phyloP scores from a whole-genome alignment of 2,113 vertebrate genomes.

The Pseudorasbora parva region DNA sequence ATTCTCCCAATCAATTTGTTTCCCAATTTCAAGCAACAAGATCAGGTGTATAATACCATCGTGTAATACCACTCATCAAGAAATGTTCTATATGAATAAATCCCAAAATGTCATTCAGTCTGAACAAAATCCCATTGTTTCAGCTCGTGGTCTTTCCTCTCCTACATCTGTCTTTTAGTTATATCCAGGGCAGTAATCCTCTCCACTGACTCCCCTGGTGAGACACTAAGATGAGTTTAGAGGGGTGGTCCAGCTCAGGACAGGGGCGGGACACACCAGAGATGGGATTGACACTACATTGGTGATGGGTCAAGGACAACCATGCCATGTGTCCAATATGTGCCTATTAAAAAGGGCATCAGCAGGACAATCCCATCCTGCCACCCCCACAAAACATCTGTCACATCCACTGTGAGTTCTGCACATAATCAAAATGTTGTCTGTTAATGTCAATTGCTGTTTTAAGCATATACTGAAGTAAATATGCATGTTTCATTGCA shows the following conservation, averaged over 20 bases:
- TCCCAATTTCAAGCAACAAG: background rate
- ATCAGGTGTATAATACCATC: background rate
- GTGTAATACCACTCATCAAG: background rate
- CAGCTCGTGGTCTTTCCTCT: background rate
- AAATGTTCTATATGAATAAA: background rate
- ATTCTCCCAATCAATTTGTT: background rate
- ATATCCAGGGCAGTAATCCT: constrained; percentile 28
- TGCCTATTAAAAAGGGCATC: constrained; percentile 19
- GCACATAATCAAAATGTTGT: constrained; percentile 32
- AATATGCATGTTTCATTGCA: background rate
- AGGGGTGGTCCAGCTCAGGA: constrained; percentile 27
- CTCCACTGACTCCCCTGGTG: background rate
- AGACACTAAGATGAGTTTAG: constrained; percentile 10
- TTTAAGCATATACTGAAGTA: background rate
- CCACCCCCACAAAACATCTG: constrained; percentile 45
- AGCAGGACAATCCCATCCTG: constrained; percentile 37
- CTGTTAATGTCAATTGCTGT: constrained; percentile 40
- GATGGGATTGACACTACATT: background rate
- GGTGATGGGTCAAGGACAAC: background rate
- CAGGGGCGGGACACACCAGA: constrained; percentile 13
- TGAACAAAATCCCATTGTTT: background rate
- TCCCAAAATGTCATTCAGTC: background rate
- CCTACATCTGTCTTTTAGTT: background rate
- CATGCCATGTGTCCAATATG: constrained; percentile 59
- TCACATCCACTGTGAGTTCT: constrained; percentile 57